Evolutionary conservation across 2,113 vertebrate species (phyloP), one percentile per base, ranked within the genome.

Genomic region (Podilymbus podiceps): DNA sequence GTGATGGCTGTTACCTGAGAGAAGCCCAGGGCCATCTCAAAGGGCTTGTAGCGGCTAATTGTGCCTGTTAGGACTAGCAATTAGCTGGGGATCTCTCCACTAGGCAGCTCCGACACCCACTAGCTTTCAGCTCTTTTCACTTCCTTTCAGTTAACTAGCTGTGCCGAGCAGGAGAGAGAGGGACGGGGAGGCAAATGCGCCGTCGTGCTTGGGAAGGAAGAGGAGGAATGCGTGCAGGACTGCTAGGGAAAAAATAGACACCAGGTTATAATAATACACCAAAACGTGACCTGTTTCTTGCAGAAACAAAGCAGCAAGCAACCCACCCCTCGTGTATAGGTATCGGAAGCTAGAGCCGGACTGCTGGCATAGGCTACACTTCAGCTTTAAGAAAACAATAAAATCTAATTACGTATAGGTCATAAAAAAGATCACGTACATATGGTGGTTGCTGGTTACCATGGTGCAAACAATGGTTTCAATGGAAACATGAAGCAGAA

Each of bases 31-130:
- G 98, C 98, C 98, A 98, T 98, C 98, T 98, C 98, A 97, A 98
- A 98, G 98, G 98, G 98, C 98, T 98, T 98, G 98, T 98, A 98
- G 97, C 95, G 85, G 97, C 98, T 98, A 98, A 98, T 98, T 98
- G 98, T 97, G 97, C 97, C 98, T 98, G 98, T 98, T 98, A 98
- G 98, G 98, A 97, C 95, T 97, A 93, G 98, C 98, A 98, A 98
- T 98, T 98, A 98, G 97, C 97, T 38, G 93, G 97, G 96, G 97
- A 98, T 98, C 97, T 97, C 95, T 97, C 88, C 88, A 96, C 55
- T 66, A 97, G 87, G 94, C 97, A 97, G 97, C 97, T 97, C 96
- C 91, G 93, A 98, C 98, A 97, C 98, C 98, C 97, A 98, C 96
- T 93, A 97, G 96, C 97, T 97, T 97, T 97, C 98, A 97, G 97